Base-by-base conservation (phyloP, 2,113 vertebrate species). In the Pyxicephalus adspersus region DNA sequence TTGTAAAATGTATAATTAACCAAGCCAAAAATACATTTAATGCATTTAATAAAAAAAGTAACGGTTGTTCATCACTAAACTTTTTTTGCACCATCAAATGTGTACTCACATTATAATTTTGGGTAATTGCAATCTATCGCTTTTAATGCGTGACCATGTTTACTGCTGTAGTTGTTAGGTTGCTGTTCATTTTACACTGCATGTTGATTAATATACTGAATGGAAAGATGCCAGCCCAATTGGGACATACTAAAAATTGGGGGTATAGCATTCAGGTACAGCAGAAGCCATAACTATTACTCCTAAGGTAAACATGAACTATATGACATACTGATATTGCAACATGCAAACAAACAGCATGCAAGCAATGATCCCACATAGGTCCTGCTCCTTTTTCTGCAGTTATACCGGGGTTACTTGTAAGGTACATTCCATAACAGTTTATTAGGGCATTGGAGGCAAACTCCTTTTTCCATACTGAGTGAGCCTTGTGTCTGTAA, bases 181-280 rank as follows among this genome's bases (percentile, higher is more conserved):
- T 90, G 89, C 87, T 93, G 91, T 93, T 92, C 93, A 91, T 93
- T 93, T 92, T 91, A 91, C 89, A 91, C 87, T 92, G 90, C 93
- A 91, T 84, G 86, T 87, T 87, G 90, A 91, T 91, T 93, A 90
- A 87, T 87, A 91, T 90, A 89, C 92, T 91, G 88, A 91, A 90
- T 90, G 86, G 84, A 86, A 76, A 86, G 83, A 89, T 89, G 84
- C 85, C 45, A 67, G 84, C 63, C 83, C 79, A 66, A 87, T 86
- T 87, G 88, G 63, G 34, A 22, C 15, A 64, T 28, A 16, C 18
- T 60, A 38, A 64, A 16, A 25, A 25, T 5, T 29, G 65, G 38
- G 38, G 65, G 65, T 23, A 45, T 50, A 67, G 65, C 20, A 64
- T 77, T n/a, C 22, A 25, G 19, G 23, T 3, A n/a, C n/a, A 72